Evolutionary conservation across 2,888 invertebrate species (phyloP).

Genomic region (Sycophila texana): DNA sequence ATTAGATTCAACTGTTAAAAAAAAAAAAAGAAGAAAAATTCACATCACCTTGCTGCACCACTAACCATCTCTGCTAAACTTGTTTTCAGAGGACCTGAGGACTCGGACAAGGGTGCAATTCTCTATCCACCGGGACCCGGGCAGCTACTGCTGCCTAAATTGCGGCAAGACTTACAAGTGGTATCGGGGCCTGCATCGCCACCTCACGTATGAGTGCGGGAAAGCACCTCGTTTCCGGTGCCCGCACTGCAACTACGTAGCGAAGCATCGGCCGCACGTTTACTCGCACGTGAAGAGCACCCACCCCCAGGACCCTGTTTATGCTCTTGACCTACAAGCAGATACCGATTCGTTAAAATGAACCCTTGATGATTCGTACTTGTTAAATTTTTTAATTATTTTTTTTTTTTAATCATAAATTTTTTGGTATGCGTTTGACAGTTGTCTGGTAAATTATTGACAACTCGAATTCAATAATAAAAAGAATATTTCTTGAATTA

Average conservation of each 20-base stretch:
- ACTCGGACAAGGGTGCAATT: background rate
- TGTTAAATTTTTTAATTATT: too few relatives aligned
- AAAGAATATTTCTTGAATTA: too few relatives aligned
- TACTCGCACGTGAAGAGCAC: slow-evolving; percentile 76
- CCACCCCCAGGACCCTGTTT: slow-evolving; percentile 56
- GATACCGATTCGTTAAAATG: too few relatives aligned
- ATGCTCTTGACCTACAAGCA: slow-evolving; percentile 4
- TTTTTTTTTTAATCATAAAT: too few relatives aligned
- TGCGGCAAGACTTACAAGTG: slow-evolving; percentile 79
- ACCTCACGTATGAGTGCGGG: slow-evolving; percentile 70
- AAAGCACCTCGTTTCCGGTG: slow-evolving; percentile 74
- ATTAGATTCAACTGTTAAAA: too few relatives aligned
- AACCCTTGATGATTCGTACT: too few relatives aligned
- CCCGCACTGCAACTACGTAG: slow-evolving; percentile 75
- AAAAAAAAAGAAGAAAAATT: too few relatives aligned
- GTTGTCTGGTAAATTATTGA: too few relatives aligned
- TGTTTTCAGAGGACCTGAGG: background rate
- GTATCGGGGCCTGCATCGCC: slow-evolving; percentile 79
- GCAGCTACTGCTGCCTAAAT: slow-evolving; percentile 75
- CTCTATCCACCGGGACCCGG: slow-evolving; percentile 33
- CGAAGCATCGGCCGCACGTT: slow-evolving; percentile 78
- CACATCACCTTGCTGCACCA: background rate
- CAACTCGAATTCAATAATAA: too few relatives aligned
- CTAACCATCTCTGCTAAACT: background rate
- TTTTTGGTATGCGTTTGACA: too few relatives aligned